Conservation (phyloP, 2,797 vertebrate genomes). For the Muscicapa striata region DNA sequence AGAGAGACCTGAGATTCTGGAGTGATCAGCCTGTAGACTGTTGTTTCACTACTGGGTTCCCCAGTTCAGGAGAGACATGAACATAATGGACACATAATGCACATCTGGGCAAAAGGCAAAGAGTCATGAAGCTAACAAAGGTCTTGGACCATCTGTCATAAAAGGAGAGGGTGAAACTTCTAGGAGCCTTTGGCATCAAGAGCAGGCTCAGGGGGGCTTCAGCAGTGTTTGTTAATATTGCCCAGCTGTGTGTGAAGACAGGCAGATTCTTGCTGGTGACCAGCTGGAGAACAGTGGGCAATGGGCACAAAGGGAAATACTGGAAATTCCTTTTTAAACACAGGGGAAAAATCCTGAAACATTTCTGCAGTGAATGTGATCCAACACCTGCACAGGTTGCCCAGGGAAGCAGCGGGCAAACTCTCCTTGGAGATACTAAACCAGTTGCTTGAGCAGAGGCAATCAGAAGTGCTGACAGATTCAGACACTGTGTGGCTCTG, state of each 20-base stretch:
- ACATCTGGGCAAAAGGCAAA: background rate
- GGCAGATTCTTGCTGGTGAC: background rate
- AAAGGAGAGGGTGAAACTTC: background rate
- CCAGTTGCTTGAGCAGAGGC: background rate
- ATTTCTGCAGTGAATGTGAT: background rate
- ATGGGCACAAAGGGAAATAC: background rate
- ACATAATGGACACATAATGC: background rate
- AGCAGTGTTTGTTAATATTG: background rate
- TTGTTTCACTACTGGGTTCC: background rate
- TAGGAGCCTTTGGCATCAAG: background rate
- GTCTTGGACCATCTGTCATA: background rate
- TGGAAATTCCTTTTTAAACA: background rate
- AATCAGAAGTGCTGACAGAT: background rate
- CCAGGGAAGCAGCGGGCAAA: rapidly evolving
- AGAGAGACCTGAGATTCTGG: background rate
- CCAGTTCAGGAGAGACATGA: background rate
- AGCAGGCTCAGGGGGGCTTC: background rate
- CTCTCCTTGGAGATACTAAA: background rate
- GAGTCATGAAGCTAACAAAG: background rate
- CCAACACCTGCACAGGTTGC: background rate
- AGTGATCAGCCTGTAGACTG: background rate
- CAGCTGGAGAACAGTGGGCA: background rate
- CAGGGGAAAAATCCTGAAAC: rapidly evolving
- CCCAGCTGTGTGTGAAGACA: background rate
- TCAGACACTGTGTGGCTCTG: background rate